Percentiles rank a stretch among this genome's conserved stretches.
Conservation (phyloP, 2,888 invertebrate species). For the Amblyjoppa fuscipennis region DNA sequence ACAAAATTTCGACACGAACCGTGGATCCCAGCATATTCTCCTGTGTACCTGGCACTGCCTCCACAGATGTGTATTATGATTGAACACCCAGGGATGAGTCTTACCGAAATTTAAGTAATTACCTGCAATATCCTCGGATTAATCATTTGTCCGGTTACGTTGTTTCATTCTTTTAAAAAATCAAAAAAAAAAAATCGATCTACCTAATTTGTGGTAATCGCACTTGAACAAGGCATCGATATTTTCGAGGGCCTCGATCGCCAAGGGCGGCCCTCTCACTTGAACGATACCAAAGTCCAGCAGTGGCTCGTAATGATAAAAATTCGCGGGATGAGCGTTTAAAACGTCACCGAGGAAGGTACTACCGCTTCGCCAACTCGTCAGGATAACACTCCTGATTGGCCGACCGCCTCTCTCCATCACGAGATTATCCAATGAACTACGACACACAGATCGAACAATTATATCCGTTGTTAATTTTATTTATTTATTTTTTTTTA, state of each 20-base stretch:
- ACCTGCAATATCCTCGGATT: constrained; percentile 81
- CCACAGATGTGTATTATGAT: constrained; percentile 95
- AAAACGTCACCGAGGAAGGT: constrained; percentile 95
- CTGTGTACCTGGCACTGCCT: constrained; percentile 90
- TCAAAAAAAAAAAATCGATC: constrained; percentile 79
- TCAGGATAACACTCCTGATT: constrained; percentile 91
- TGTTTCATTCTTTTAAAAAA: too few species aligned
- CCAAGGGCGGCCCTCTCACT: constrained; percentile 91
- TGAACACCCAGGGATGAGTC: constrained; percentile 92
- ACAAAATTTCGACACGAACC: constrained; percentile 92
- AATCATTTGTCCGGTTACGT: not conserved
- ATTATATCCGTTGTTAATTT: not conserved
- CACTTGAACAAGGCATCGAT: constrained; percentile 92
- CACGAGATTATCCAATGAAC: constrained; percentile 89
- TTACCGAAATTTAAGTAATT: constrained; percentile 93
- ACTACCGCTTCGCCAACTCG: constrained; percentile 97
- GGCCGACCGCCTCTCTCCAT: constrained; percentile 91
- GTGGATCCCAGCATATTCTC: constrained; percentile 89
- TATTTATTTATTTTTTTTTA: too few species aligned
- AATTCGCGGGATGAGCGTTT: constrained; percentile 94
- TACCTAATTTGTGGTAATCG: constrained; percentile 90
- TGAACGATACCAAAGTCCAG: constrained; percentile 93
- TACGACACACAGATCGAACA: constrained; percentile 67
- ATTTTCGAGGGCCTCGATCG: constrained; percentile 89
- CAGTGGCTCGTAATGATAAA: constrained; percentile 96